phyloP scores from a whole-genome alignment of 2,888 invertebrate genomes.

The Odontocerum albicorne region DNA sequence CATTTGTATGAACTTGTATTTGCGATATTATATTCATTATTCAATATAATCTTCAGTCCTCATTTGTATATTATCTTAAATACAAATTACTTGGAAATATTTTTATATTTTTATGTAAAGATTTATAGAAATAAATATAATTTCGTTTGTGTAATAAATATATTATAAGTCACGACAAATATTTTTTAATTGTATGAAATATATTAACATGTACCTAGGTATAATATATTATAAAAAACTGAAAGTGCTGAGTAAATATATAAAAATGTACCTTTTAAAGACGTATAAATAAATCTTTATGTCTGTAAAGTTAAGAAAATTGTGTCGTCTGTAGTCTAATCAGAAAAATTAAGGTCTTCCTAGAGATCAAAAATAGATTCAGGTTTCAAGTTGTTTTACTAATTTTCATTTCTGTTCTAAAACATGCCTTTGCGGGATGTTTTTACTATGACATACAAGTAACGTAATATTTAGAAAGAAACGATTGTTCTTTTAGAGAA shows the following conservation, averaged over 20 bases:
- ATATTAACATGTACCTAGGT: too few species aligned
- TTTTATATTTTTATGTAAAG: conserved; percentile 37
- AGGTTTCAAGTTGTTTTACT: too few species aligned
- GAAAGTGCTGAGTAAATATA: conserved; percentile 8
- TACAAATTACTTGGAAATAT: conserved; percentile 32
- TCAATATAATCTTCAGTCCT: conserved; percentile 14
- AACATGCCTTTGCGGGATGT: too few species aligned
- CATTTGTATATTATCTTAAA: conserved; percentile 14
- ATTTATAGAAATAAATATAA: too few species aligned
- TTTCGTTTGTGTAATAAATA: conserved; percentile 17
- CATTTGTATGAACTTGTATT: conserved; percentile 24
- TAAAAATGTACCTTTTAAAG: conserved; percentile 19
- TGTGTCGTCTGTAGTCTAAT: conserved; percentile 32
- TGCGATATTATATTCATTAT: conserved; percentile 10
- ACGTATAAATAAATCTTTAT: not conserved
- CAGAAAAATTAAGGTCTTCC: conserved; percentile 32
- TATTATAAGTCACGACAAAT: too few species aligned
- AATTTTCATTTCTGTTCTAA: too few species aligned
- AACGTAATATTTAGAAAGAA: too few species aligned
- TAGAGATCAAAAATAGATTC: conserved; percentile 17
- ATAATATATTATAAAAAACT: conserved; percentile 10
- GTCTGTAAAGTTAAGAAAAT: conserved; percentile 1
- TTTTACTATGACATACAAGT: not conserved
- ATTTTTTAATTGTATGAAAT: too few species aligned
- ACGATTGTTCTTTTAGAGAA: too few species aligned